Conservation (phyloP, 2,113 vertebrate species). For the Hemiprocne comata region DNA sequence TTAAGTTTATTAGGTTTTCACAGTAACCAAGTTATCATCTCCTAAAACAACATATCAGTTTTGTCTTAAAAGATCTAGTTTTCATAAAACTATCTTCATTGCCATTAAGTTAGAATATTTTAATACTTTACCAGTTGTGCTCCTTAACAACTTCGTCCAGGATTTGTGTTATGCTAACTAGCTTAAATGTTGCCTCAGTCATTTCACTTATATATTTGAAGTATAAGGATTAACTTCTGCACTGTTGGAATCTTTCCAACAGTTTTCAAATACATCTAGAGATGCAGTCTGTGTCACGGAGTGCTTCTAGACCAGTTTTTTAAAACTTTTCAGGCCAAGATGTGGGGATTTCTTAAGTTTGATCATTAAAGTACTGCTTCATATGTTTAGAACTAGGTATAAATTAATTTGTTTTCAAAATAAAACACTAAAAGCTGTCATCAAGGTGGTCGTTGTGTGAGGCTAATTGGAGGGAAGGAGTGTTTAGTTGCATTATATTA, state of each 20-base stretch:
- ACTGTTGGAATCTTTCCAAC: neutral
- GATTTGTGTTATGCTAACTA: neutral
- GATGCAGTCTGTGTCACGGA: neutral
- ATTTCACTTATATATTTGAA: no score
- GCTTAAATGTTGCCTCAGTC: neutral
- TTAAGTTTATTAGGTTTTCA: neutral
- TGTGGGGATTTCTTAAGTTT: neutral
- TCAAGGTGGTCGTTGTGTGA: no score
- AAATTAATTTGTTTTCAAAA: neutral
- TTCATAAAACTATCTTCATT: neutral
- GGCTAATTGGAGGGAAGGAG: no score
- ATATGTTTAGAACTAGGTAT: neutral
- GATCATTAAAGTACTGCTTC: neutral
- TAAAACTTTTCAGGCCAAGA: neutral
- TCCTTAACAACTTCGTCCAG: neutral
- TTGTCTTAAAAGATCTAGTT: conserved; percentile 12
- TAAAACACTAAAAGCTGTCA: neutral
- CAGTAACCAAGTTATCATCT: neutral
- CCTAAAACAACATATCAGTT: neutral
- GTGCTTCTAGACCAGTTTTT: neutral
- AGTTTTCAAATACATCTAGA: neutral
- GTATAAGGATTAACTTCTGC: neutral
- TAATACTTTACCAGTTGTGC: neutral
- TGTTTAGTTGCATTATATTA: no score
- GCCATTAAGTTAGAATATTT: neutral